Evolutionary conservation across 1,140 invertebrate species (phyloP).

Genomic region (Scaptomyza hsui): DNA sequence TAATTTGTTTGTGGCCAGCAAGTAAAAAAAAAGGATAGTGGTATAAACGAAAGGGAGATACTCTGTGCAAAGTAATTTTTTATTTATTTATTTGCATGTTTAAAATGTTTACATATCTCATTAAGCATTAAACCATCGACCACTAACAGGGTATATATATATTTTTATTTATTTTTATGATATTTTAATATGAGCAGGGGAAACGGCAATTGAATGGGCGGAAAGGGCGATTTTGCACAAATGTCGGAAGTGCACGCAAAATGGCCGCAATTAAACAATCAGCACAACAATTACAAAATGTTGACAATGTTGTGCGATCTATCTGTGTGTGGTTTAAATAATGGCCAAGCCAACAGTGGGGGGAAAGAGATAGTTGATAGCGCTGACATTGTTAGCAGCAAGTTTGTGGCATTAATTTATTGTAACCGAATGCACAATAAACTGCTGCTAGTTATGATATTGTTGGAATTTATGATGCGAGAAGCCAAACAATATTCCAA

Average conservation of each 20-base stretch:
- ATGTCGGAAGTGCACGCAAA: slow-evolving; percentile 67
- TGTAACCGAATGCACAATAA: slow-evolving; percentile 56
- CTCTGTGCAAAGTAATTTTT: not conserved
- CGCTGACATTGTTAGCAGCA: slow-evolving; percentile 69
- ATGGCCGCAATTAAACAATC: slow-evolving; percentile 81
- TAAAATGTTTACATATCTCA: not conserved
- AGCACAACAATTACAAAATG: slow-evolving; percentile 77
- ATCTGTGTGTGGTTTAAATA: slow-evolving; percentile 25
- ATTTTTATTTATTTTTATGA: slow-evolving; percentile 9
- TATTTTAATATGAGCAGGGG: slow-evolving; percentile 19
- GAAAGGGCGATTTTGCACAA: not conserved
- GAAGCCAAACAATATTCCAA: slow-evolving; percentile 40
- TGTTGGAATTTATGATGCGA: slow-evolving; percentile 42
- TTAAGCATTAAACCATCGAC: not conserved
- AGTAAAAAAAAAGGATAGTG: slow-evolving; percentile 20
- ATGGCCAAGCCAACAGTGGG: slow-evolving; percentile 26
- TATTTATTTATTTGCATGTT: not conserved
- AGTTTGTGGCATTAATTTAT: slow-evolving; percentile 75
- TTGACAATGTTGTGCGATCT: slow-evolving; percentile 38
- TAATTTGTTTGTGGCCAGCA: slow-evolving; percentile 55
- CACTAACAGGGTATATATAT: slow-evolving; percentile 23
- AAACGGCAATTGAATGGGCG: slow-evolving; percentile 36
- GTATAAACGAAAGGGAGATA: not conserved
- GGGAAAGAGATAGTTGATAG: slow-evolving; percentile 50
- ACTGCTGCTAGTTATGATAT: slow-evolving; percentile 49